Evolutionary conservation across 1,140 invertebrate genomes (phyloP), one percentile per base, ranked within the genome.

Genomic region (Orchestia grillus): DNA sequence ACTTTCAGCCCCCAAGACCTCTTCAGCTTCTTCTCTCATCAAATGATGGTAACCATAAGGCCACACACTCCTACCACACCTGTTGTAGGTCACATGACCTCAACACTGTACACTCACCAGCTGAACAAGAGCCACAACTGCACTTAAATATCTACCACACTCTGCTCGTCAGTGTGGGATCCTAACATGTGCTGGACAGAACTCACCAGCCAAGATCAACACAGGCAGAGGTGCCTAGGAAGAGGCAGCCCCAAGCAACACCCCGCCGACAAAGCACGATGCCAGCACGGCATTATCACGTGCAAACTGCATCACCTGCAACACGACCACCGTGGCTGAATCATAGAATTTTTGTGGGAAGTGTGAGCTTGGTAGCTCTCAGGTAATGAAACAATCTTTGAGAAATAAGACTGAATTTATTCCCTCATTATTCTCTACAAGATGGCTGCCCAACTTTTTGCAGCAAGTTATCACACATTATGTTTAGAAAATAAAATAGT

Each of bases 191-290:
- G 28, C 62, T 77, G 62, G 28, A 8, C 88, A 42, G 11, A 90
- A 90, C 88, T 90, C 88, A 90, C 88, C 88, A 90, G 41, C 43
- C 88, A 90, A 41, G 88, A 90, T 11, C 88, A 90, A 77, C 62
- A 77, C 28, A 36, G 36, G 62, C 88, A 90, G n/a, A 44, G n/a
- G 42, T 8, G 88, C 90, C 97, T 97, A 98, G 87, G 98, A 98
- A 96, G 98, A 98, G 95, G 98, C 98, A 97, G 98, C 97, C 97
- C 98, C 98, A 97, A 99, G 98, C 97, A 99, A 98, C 97, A 99
- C 98, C 97, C 99, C 99, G 97, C 98, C 98, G 97, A 98, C 97
- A 98, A 99, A 99, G 97, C 98, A 98, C 97, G 98, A 98, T 96
- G 98, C 98, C 97, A 98, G 98, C 97, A 98, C 98, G 96, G 98